These are phyloP conservation scores for Chitala chitala DNA, from an alignment of 2,113 vertebrate genomes.

Conservation along the genomic window DNA sequence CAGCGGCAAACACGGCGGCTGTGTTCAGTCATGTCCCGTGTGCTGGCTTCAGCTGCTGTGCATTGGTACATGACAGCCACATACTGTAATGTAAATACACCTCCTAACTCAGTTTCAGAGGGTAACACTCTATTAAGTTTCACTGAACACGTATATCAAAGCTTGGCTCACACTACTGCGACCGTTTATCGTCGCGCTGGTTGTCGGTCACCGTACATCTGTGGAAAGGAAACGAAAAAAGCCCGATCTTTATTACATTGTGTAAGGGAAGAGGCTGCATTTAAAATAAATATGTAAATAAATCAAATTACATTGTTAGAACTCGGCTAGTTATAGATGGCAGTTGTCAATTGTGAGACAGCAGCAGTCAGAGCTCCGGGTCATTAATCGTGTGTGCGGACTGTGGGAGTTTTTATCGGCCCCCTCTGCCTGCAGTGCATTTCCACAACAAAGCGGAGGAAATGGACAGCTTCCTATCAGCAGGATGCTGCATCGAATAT, in stretches of 20 bases:
- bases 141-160: neutral
- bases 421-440: conserved; percentile 3
- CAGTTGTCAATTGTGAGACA: neutral
- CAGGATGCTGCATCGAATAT: conserved; percentile 10
- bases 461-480: conserved; percentile 12
- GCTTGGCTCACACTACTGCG: neutral
- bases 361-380: neutral
- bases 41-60: too few species aligned
- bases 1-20: too few species aligned
- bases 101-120: neutral
- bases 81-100: neutral
- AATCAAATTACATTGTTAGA: neutral
- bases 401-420: neutral
- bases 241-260: too few species aligned
- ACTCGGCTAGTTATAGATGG: neutral
- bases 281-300: too few species aligned
- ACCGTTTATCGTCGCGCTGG: neutral
- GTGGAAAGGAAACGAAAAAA: neutral
- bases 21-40: too few species aligned
- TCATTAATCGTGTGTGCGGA: neutral
- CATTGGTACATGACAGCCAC: neutral
- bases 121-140: neutral
- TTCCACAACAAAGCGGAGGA: conserved; percentile 13
- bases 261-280: too few species aligned
- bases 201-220: neutral